These are phyloP conservation scores for Dynastes maya DNA, from an alignment of 2,888 invertebrate genomes.

Conservation along the genomic window DNA sequence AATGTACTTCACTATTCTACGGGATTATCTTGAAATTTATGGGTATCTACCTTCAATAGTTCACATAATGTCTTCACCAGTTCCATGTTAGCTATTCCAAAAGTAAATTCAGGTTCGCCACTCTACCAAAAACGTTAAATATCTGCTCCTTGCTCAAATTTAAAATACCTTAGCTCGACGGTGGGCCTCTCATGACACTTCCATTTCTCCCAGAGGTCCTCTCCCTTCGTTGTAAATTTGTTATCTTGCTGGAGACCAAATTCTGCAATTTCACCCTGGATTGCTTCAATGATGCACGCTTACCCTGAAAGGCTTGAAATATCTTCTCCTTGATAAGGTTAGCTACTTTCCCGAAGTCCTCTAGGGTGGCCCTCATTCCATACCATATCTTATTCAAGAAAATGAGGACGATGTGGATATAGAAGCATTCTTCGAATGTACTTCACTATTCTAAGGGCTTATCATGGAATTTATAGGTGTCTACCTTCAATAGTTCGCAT, in stretches of 20 bases:
- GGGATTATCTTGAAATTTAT: no score
- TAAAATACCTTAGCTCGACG: slow-evolving; percentile 86
- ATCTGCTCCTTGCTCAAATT: slow-evolving; percentile 93
- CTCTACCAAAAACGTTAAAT: slow-evolving; percentile 88
- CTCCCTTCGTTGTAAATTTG: slow-evolving; percentile 93
- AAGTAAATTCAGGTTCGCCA: slow-evolving; percentile 97
- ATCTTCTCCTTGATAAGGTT: slow-evolving; percentile 96
- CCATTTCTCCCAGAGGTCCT: slow-evolving; percentile 92
- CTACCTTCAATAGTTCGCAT: slow-evolving; percentile 83
- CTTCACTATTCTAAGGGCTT: no score
- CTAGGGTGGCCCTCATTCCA: slow-evolving; percentile 97
- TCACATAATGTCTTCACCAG: slow-evolving; percentile 92
- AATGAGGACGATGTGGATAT: slow-evolving; percentile 85
- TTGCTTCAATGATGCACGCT: slow-evolving; percentile 85
- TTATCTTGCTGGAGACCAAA: slow-evolving; percentile 93
- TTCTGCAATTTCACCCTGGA: slow-evolving; percentile 77
- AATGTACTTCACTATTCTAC: slow-evolving; percentile 70
- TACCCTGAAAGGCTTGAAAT: slow-evolving; percentile 83
- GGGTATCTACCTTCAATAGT: slow-evolving; percentile 73
- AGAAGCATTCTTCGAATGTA: slow-evolving; percentile 93
- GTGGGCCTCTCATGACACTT: slow-evolving; percentile 95
- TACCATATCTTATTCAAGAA: slow-evolving; percentile 98
- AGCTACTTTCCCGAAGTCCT: slow-evolving; percentile 96
- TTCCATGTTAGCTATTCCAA: slow-evolving; percentile 93
- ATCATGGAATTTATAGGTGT: background rate